These are phyloP conservation scores for Ophion costatus DNA, from an alignment of 2,888 invertebrate genomes.

Conservation along the genomic window DNA sequence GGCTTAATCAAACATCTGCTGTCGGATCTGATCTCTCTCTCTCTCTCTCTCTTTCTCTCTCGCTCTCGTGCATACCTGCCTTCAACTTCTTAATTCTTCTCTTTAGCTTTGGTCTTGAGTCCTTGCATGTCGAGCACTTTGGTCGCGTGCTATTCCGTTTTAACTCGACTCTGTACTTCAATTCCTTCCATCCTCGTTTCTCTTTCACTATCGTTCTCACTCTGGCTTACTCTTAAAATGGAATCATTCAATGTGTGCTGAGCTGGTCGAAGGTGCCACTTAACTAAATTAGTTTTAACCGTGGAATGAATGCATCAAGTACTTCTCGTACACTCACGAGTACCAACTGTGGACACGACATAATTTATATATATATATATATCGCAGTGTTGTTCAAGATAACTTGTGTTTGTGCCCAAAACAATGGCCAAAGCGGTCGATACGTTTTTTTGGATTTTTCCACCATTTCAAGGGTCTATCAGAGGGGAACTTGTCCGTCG, in stretches of 20 bases:
- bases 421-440: too few relatives aligned
- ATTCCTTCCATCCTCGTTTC: neutral
- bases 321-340: constrained; percentile 24
- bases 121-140: constrained; percentile 18
- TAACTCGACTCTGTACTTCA: constrained; percentile 6
- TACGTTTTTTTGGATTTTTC: too few relatives aligned
- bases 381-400: too few relatives aligned
- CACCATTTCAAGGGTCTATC: too few relatives aligned
- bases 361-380: constrained; percentile 3
- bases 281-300: constrained; percentile 64
- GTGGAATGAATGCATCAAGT: constrained; percentile 55
- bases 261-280: constrained; percentile 60
- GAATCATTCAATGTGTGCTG: constrained; percentile 56
- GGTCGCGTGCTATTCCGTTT: constrained; percentile 46
- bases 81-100: constrained; percentile 50
- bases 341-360: constrained; percentile 4
- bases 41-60: constrained; percentile 13
- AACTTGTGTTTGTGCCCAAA: too few relatives aligned
- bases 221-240: constrained; percentile 46
- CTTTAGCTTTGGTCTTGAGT: constrained; percentile 38
- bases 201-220: neutral
- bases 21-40: constrained; percentile 14
- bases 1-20: constrained; percentile 54
- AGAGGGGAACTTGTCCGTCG: too few relatives aligned
- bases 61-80: neutral